Conservation (phyloP, 1,140 invertebrate genomes). For the Macrostomum lignano region DNA sequence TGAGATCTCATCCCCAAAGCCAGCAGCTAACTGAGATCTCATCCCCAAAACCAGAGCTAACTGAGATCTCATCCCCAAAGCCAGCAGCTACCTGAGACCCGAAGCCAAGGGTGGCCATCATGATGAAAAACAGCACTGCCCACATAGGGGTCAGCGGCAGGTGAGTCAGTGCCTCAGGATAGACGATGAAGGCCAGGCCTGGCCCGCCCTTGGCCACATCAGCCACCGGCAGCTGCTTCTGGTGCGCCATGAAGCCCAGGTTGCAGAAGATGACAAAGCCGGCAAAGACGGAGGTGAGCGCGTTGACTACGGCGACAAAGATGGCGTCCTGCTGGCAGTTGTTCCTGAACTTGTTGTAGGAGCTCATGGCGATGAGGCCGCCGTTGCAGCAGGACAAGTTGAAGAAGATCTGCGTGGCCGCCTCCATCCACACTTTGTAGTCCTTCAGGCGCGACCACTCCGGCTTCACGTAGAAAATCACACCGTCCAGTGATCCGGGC, state of each 20-base stretch:
- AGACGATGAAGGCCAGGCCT: too few species aligned
- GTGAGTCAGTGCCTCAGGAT: too few species aligned
- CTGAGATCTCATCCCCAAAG: too few species aligned
- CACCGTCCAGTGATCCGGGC: constrained; percentile 42
- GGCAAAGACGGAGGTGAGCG: constrained; percentile 80
- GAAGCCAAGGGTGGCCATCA: too few species aligned
- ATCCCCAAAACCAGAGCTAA: too few species aligned
- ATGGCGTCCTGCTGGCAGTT: constrained; percentile 33
- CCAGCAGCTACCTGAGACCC: too few species aligned
- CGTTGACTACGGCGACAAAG: constrained; percentile 49
- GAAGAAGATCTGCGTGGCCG: constrained; percentile 68
- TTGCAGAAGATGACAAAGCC: constrained; percentile 89
- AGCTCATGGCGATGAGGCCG: constrained; percentile 71
- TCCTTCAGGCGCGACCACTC: constrained; percentile 2
- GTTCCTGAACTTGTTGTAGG: constrained; percentile 68
- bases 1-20: too few species aligned
- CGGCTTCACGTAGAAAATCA: constrained; percentile 31
- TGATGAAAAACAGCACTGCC: too few species aligned
- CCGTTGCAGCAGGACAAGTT: constrained; percentile 66
- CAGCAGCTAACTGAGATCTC: too few species aligned
- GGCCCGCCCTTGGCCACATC: constrained; percentile 18
- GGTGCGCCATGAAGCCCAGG: constrained; percentile 38
- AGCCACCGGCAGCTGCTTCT: constrained; percentile 15
- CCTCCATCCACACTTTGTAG: constrained; percentile 48
- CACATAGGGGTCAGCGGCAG: too few species aligned